A percentile compares a stretch with the other conserved stretches of the same genome.
phyloP scores from a whole-genome alignment of 2,797 vertebrate species.

The Ceryle rudis region DNA sequence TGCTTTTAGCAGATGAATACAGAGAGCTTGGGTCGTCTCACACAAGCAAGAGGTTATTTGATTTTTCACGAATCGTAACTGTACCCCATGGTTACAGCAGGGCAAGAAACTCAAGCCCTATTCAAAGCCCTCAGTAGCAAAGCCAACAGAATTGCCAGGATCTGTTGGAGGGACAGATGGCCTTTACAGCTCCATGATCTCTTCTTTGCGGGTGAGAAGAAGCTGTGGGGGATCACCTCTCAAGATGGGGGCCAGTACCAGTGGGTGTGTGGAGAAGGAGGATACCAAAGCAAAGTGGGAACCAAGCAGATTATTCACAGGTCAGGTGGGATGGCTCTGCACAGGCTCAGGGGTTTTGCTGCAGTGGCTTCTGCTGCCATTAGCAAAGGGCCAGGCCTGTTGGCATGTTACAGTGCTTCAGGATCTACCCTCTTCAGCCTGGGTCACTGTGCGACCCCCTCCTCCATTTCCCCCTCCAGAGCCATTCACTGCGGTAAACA shows the following conservation, averaged over 20 bases:
- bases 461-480: neutral
- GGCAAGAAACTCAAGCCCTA: neutral
- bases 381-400: neutral
- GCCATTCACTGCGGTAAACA: constrained; percentile 61
- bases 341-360: neutral
- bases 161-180: neutral
- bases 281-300: neutral
- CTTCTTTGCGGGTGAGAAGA: neutral
- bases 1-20: neutral
- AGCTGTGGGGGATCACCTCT: neutral
- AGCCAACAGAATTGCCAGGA: neutral
- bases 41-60: neutral
- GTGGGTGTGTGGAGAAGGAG: neutral
- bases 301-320: neutral
- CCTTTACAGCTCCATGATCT: neutral
- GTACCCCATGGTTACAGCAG: neutral
- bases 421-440: neutral
- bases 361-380: neutral
- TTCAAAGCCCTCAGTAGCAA: neutral
- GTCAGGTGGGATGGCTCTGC: neutral
- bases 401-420: neutral
- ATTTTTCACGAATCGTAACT: neutral
- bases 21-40: neutral
- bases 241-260: neutral
- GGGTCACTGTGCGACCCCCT: neutral